phyloP scores from a whole-genome alignment of 1,140 invertebrate species.

The Scaptomyza hsui region DNA sequence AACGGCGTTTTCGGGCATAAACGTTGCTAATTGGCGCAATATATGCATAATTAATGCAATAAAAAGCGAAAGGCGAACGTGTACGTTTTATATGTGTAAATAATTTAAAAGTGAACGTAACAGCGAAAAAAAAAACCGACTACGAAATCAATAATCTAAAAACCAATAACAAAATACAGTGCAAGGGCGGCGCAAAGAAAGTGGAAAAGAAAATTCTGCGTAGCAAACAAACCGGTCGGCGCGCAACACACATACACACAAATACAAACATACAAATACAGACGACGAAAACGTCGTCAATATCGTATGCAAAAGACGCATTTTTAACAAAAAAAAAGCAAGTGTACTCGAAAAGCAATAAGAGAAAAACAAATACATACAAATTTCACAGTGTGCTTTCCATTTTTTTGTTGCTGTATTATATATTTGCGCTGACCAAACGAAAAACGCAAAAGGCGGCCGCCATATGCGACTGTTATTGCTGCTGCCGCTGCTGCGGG shows the following conservation, averaged over 20 bases:
- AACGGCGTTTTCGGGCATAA: conserved; percentile 45
- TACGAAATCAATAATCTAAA: conserved; percentile 13
- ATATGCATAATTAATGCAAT: conserved; percentile 56
- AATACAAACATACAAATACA: conserved; percentile 30
- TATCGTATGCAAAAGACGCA: conserved; percentile 65
- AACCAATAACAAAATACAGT: conserved; percentile 32
- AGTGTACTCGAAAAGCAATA: conserved; percentile 20
- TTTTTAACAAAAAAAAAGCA: conserved; percentile 32
- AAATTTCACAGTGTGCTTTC: conserved; percentile 34
- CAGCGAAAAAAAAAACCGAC: conserved; percentile 4
- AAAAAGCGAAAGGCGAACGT: conserved; percentile 53
- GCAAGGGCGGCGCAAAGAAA: conserved; percentile 44
- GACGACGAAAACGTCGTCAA: conserved; percentile 34
- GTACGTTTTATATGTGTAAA: conserved; percentile 41
- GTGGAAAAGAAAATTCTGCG: conserved; percentile 66
- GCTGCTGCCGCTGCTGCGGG: conserved; percentile 39
- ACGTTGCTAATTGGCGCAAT: conserved; percentile 52
- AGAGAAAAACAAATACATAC: conserved; percentile 33
- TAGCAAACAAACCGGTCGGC: conserved; percentile 77
- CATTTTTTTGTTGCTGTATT: conserved; percentile 20
- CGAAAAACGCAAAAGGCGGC: conserved; percentile 55
- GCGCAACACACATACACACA: conserved; percentile 63
- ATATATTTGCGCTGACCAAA: conserved; percentile 48
- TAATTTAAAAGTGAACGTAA: conserved; percentile 48
- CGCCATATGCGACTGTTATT: conserved; percentile 59